Evolutionary conservation across 35 echinoderm and acorn worm genomes (phyloP).

Genomic region (Ophioderma brevispina): DNA sequence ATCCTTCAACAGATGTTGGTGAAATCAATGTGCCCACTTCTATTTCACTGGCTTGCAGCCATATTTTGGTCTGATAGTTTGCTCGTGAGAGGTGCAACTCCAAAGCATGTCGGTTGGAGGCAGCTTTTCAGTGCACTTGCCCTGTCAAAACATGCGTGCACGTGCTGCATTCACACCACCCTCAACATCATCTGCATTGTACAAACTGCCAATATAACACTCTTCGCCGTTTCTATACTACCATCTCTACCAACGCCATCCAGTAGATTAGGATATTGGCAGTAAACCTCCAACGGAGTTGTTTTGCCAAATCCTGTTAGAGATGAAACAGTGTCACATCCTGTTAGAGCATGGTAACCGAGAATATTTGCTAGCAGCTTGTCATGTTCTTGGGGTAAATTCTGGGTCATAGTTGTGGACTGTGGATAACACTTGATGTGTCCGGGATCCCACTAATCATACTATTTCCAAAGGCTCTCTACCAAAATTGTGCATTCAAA

Average conservation of each 20-base stretch:
- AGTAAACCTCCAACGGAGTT: not conserved
- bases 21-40: not conserved
- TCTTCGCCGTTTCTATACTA: not conserved
- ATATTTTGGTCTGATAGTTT: slow-evolving; percentile 23
- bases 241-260: slow-evolving; percentile 15
- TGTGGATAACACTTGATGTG: not conserved
- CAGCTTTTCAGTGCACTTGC: not conserved
- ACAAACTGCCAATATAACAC: not conserved
- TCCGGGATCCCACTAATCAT: not conserved
- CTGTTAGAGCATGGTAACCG: slow-evolving; percentile 3
- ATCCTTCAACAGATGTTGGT: not conserved
- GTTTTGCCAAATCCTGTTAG: slow-evolving; percentile 14
- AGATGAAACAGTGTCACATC: slow-evolving; percentile 35
- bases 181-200: not conserved
- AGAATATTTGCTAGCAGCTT: not conserved
- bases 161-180: not conserved
- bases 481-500: not conserved
- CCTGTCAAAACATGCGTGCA: not conserved
- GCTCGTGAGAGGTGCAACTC: not conserved
- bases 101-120: slow-evolving; percentile 8
- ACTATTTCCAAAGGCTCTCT: not conserved
- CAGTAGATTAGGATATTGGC: not conserved
- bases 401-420: slow-evolving; percentile 1
- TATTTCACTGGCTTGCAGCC: not conserved
- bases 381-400: not conserved